These are phyloP conservation scores for Sebastes trivittatus DNA, from an alignment of 2,797 vertebrate genomes.

Conservation along the genomic window DNA sequence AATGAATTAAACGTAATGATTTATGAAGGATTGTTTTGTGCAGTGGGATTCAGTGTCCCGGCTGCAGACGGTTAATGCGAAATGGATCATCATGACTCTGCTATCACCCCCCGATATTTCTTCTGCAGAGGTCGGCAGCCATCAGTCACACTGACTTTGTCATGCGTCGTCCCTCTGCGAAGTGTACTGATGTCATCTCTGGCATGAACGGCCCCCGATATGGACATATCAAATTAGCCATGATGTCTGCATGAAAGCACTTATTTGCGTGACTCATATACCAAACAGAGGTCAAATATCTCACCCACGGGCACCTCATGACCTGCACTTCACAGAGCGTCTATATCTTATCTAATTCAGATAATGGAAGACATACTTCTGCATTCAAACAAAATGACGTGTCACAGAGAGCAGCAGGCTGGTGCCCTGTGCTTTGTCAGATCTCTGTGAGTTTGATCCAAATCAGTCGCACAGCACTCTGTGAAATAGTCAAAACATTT, in stretches of 20 bases:
- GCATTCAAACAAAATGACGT: slow-evolving; percentile 18
- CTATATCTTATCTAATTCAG: slow-evolving; percentile 48
- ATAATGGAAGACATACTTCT: slow-evolving; percentile 29
- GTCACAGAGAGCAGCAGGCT: slow-evolving; percentile 5
- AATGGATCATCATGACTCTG: slow-evolving; percentile 27
- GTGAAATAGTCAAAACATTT: too few species aligned
- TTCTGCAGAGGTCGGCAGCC: slow-evolving; percentile 23
- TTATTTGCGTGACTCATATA: slow-evolving; percentile 66
- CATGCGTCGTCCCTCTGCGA: background rate
- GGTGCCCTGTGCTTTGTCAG: slow-evolving; percentile 5
- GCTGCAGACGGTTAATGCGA: slow-evolving; percentile 22
- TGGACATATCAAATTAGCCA: slow-evolving; percentile 69
- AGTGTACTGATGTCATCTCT: slow-evolving; percentile 62
- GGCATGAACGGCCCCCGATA: slow-evolving; percentile 35
- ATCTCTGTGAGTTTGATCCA: background rate
- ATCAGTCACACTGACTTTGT: slow-evolving; percentile 27
- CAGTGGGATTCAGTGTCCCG: slow-evolving; percentile 7
- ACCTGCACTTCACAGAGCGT: slow-evolving; percentile 3
- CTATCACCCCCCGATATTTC: background rate
- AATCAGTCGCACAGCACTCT: too few species aligned
- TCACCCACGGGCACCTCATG: slow-evolving; percentile 5
- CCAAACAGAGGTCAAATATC: slow-evolving; percentile 56
- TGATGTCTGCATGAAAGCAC: slow-evolving; percentile 63
- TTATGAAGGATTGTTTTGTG: slow-evolving; percentile 31
- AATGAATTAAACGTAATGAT: slow-evolving; percentile 41